phyloP scores from a whole-genome alignment of 2,888 invertebrate species.

The Aphodius sticticus region DNA sequence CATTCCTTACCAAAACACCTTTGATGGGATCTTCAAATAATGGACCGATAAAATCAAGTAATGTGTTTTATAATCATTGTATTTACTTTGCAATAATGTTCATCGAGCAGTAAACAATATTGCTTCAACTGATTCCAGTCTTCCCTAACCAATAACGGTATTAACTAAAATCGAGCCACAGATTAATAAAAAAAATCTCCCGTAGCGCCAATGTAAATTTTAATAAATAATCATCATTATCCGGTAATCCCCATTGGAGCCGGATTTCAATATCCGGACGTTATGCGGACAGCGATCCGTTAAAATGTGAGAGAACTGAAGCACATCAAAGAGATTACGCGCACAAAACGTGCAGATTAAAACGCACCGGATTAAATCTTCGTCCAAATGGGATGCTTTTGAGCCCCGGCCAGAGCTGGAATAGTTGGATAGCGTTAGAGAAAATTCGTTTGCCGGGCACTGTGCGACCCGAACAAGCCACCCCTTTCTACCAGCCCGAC shows the following conservation, averaged over 20 bases:
- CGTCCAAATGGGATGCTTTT: not conserved
- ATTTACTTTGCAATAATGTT: too few species aligned
- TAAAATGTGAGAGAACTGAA: not conserved
- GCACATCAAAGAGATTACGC: not conserved
- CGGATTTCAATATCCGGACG: not conserved
- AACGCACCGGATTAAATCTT: constrained; percentile 4
- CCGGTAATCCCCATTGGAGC: not conserved
- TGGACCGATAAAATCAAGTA: too few species aligned
- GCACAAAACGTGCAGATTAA: not conserved
- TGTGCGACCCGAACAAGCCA: not conserved
- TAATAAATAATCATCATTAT: not conserved
- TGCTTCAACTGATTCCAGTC: too few species aligned
- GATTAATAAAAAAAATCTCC: too few species aligned
- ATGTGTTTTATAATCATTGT: too few species aligned
- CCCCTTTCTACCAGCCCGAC: not conserved
- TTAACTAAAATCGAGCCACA: too few species aligned
- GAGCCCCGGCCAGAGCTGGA: not conserved
- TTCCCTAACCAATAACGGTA: too few species aligned
- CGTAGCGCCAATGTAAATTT: too few species aligned
- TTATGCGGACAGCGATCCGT: not conserved
- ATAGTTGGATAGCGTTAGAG: not conserved
- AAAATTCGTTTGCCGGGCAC: not conserved
- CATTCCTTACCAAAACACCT: too few species aligned
- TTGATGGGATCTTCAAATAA: too few species aligned
- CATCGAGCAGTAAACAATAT: too few species aligned